A percentile compares a stretch with the other conserved stretches of the same genome.
Evolutionary conservation across 2,797 vertebrate genomes (phyloP).

Genomic region (Staurois parvus): DNA sequence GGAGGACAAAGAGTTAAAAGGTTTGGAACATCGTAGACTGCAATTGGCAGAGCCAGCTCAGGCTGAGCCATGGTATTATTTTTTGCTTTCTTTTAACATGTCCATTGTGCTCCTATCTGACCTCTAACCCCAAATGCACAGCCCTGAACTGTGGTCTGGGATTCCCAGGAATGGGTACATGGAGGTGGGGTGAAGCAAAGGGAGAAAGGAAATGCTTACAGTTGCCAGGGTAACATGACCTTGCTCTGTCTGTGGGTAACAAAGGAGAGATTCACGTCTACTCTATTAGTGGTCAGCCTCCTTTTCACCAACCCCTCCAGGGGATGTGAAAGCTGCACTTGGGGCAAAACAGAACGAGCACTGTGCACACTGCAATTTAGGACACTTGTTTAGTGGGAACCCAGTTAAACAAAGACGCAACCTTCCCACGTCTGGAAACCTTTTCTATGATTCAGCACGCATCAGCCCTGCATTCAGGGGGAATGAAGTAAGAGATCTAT

Average conservation of each 20-base stretch:
- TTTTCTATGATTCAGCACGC: background rate
- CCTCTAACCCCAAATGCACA: conserved; percentile 79
- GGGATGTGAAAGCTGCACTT: conserved; percentile 52
- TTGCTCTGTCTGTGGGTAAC: conserved; percentile 73
- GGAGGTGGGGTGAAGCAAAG: conserved; percentile 54
- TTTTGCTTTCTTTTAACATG: conserved; percentile 79
- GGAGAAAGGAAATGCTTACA: conserved; percentile 74
- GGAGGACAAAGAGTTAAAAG: conserved; percentile 39
- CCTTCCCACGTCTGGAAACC: conserved; percentile 2
- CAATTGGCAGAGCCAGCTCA: conserved; percentile 72
- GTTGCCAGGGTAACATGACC: conserved; percentile 81
- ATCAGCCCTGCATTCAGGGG: background rate
- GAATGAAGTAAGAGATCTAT: background rate
- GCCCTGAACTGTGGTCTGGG: conserved; percentile 80
- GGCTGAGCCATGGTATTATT: conserved; percentile 70
- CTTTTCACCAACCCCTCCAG: conserved; percentile 65
- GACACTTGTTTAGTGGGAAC: conserved; percentile 48
- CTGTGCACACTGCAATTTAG: conserved; percentile 58
- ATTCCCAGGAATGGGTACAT: conserved; percentile 75
- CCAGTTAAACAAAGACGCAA: background rate
- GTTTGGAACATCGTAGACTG: conserved; percentile 30
- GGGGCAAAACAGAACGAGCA: conserved; percentile 50
- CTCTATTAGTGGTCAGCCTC: conserved; percentile 57
- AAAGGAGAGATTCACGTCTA: conserved; percentile 76
- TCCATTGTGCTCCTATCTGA: conserved; percentile 82